Percentiles rank a stretch among this genome's conserved stretches.
phyloP scores from a whole-genome alignment of 2,797 vertebrate species.

The Toxotes lorentzi region DNA sequence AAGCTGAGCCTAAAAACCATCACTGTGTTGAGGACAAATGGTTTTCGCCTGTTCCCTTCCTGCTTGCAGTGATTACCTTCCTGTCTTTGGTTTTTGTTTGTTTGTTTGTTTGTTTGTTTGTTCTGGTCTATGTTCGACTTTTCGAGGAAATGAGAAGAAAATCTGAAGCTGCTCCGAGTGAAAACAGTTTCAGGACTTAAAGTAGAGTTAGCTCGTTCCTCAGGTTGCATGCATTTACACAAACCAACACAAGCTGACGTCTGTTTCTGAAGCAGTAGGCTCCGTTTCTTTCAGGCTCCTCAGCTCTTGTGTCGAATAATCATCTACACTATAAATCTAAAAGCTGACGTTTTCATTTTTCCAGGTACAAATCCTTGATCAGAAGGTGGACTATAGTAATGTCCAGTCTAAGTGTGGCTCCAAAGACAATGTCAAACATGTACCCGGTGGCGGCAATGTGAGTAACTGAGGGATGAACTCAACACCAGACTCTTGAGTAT shows the following conservation, averaged over 20 bases:
- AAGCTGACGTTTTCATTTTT: slow-evolving; percentile 68
- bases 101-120: background rate
- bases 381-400: slow-evolving; percentile 91
- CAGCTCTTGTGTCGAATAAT: slow-evolving; percentile 27
- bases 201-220: too few relatives aligned
- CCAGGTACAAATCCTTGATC: slow-evolving; percentile 91
- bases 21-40: too few relatives aligned
- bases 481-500: slow-evolving; percentile 45
- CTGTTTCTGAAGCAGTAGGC: too few relatives aligned
- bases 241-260: background rate
- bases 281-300: slow-evolving; percentile 1
- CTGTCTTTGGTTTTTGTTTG: background rate
- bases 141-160: background rate
- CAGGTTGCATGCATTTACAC: slow-evolving; percentile 23
- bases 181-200: background rate
- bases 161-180: background rate
- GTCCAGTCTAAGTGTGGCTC: slow-evolving; percentile 91
- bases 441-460: slow-evolving; percentile 91
- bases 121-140: background rate
- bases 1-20: background rate
- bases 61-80: background rate
- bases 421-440: slow-evolving; percentile 92
- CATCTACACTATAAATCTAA: slow-evolving; percentile 55
- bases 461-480: slow-evolving; percentile 75
- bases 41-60: too few relatives aligned